Percentiles rank a stretch among this genome's conserved stretches.
Evolutionary conservation across 2,113 vertebrate genomes (phyloP).

Genomic region (Paedocypris sp.): DNA sequence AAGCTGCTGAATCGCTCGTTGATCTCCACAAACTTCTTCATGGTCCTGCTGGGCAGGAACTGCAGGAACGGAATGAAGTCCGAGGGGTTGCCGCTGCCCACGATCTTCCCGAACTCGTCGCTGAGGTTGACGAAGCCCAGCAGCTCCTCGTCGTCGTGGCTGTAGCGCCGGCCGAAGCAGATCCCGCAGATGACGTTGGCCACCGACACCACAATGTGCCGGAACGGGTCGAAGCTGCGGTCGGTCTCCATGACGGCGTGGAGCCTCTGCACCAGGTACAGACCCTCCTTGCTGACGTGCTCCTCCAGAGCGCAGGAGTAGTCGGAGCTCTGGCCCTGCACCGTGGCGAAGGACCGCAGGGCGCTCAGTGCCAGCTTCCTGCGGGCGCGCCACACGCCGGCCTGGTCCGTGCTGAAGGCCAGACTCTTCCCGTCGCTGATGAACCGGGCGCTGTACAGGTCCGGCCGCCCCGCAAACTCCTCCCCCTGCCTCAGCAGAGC

Average conservation of each 20-base stretch:
- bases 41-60: constrained; percentile 61
- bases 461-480: constrained; percentile 74
- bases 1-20: constrained; percentile 59
- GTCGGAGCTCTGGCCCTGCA: constrained; percentile 39
- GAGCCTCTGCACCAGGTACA: constrained; percentile 57
- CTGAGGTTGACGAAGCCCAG: constrained; percentile 58
- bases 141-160: constrained; percentile 67
- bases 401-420: constrained; percentile 59
- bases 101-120: constrained; percentile 59
- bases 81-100: constrained; percentile 57
- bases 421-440: constrained; percentile 61
- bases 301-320: constrained; percentile 63
- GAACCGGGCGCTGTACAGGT: constrained; percentile 60
- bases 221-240: constrained; percentile 69
- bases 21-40: constrained; percentile 59
- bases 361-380: constrained; percentile 64
- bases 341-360: constrained; percentile 60
- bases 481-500: constrained; percentile 79
- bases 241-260: constrained; percentile 47
- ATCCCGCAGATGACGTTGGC: constrained; percentile 81
- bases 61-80: constrained; percentile 80
- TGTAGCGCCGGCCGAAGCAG: constrained; percentile 72
- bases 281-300: constrained; percentile 65
- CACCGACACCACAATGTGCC: constrained; percentile 72
- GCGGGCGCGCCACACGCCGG: constrained; percentile 57